Percentiles rank a stretch among this genome's conserved stretches.
Conservation (phyloP, 2,888 invertebrate genomes). For the Tachina grossa region DNA sequence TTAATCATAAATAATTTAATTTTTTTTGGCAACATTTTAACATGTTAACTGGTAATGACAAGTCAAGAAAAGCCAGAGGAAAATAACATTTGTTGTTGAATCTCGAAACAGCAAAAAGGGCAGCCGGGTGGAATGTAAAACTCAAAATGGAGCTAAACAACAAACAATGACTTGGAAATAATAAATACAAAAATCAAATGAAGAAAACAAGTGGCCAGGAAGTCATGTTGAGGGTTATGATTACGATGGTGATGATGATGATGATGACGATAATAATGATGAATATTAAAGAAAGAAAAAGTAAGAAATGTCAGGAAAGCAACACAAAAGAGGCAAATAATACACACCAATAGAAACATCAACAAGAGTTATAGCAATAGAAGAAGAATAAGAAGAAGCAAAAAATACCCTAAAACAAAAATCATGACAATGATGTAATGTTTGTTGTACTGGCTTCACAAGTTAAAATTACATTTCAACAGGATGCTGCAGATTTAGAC, state of each 20-base stretch:
- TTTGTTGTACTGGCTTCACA: slow-evolving; percentile 54
- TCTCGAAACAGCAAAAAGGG: slow-evolving; percentile 20
- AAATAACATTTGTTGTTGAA: slow-evolving; percentile 7
- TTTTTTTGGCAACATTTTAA: slow-evolving; percentile 66
- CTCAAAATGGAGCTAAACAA: slow-evolving; percentile 57
- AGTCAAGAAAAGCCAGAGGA: slow-evolving; percentile 26
- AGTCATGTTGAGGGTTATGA: slow-evolving; percentile 49
- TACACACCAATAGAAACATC: slow-evolving; percentile 18
- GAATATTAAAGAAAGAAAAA: slow-evolving; percentile 23
- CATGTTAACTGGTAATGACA: slow-evolving; percentile 72
- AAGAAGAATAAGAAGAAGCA: neutral
- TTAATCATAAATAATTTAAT: slow-evolving; percentile 52
- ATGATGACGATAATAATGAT: slow-evolving; percentile 50
- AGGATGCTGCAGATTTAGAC: neutral
- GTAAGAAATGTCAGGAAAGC: slow-evolving; percentile 24
- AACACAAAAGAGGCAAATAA: slow-evolving; percentile 26
- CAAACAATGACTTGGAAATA: slow-evolving; percentile 61
- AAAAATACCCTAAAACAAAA: slow-evolving; percentile 8
- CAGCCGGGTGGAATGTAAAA: neutral
- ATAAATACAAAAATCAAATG: slow-evolving; percentile 61
- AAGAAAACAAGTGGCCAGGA: slow-evolving; percentile 62
- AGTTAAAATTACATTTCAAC: slow-evolving; percentile 19
- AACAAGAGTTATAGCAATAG: slow-evolving; percentile 32
- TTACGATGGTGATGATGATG: slow-evolving; percentile 36
- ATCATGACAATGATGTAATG: slow-evolving; percentile 67